phyloP scores from a whole-genome alignment of 2,797 vertebrate species.

The Anisognathus igniventris region DNA sequence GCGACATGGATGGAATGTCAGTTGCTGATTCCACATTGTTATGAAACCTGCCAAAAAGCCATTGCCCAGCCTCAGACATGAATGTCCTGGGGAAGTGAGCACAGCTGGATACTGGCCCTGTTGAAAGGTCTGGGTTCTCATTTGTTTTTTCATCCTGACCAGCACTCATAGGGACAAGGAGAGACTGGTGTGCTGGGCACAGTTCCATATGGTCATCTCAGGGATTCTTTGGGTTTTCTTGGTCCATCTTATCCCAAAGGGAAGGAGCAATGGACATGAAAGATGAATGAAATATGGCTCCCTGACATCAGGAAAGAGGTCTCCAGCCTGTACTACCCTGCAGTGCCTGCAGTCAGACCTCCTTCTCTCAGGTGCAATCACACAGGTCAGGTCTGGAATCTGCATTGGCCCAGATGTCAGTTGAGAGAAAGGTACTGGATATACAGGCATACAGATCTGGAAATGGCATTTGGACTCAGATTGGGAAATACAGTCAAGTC shows the following conservation, averaged over 20 bases:
- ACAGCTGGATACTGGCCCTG: neutral
- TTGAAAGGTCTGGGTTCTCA: neutral
- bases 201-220: neutral
- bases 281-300: neutral
- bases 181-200: neutral
- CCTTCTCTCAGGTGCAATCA: neutral
- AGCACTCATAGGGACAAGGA: neutral
- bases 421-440: neutral
- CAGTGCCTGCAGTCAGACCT: neutral
- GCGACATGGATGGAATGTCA: neutral
- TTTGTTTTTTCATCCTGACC: neutral
- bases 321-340: neutral
- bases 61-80: neutral
- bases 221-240: neutral
- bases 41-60: neutral
- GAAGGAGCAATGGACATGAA: neutral
- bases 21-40: neutral
- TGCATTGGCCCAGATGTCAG: neutral
- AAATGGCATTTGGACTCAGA: neutral
- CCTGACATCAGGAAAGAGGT: neutral
- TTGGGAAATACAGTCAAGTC: neutral
- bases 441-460: neutral
- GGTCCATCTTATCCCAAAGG: neutral
- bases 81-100: neutral
- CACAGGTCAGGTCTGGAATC: neutral